Evolutionary conservation across 1,140 invertebrate species (phyloP), one percentile per base, ranked within the genome.

Genomic region (Saccostrea cuccullata): DNA sequence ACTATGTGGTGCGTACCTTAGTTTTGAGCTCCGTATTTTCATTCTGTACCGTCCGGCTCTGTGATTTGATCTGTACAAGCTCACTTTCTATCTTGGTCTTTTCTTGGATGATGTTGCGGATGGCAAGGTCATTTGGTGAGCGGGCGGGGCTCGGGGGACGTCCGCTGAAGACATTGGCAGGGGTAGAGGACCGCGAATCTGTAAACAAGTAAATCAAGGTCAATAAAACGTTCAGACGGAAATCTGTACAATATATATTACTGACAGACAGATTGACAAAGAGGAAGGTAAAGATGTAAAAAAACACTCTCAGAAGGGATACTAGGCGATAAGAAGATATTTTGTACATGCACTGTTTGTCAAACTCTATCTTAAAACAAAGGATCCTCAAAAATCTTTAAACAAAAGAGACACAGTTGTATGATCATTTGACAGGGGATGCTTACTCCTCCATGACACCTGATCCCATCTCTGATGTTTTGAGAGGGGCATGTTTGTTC

Each of bases 51-150:
- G 64, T 86, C 83, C 90, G 85, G 36, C 93, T 86, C 70, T 92
- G 89, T 8, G 88, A 87, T 36, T 91, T 91, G 30, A 93, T 86
- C 5, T 90, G 86, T 11, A 94, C 86, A 30, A 93, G 85, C 90
- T 94, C 93, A 26, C 89, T 90, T 77, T 94, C 93, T 20, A 94
- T 89, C 86, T 94, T 93, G 6, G 93, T 94, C 82, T 94, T 94
- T 55, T 94, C 93, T 58, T 91, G 91, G 36, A 94, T 94, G 36
- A 94, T 92, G 82, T 92, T 92, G 55, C 93, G 90, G 26, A 94
- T 82, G n/a, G 92, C 90, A 60, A 94, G 82, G 90, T 93, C 93
- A 88, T 90, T 92, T 47, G 92, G 85, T 60, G 91, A 88, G 17
- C 92, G 86, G n/a, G 89, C 89, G 8, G 91, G 90, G 84, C 93